Conservation (phyloP, 2,113 vertebrate genomes). For the Carettochelys insculpta region DNA sequence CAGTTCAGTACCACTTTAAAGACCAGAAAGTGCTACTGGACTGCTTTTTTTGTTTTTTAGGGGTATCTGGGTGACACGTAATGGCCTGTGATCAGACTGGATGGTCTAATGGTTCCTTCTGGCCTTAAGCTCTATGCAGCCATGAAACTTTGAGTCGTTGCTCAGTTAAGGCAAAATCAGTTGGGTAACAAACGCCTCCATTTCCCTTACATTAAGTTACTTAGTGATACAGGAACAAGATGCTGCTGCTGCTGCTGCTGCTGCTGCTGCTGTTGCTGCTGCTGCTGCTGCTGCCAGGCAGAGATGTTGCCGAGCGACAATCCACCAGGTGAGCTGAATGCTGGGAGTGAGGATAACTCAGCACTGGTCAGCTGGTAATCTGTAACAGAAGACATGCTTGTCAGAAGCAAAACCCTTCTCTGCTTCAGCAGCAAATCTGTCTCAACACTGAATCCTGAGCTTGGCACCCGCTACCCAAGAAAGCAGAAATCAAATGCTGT, state of each 20-base stretch:
- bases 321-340: conserved; percentile 89
- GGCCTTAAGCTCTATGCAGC: neutral
- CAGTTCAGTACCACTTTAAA: too few species aligned
- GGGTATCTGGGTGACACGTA: neutral
- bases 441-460: accelerated
- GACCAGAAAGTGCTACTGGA: too few species aligned
- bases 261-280: conserved; percentile 59
- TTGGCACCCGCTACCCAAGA: accelerated
- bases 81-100: neutral
- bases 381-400: conserved; percentile 63
- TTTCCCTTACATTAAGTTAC: conserved; percentile 90
- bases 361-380: conserved; percentile 96
- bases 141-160: neutral
- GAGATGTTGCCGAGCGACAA: conserved; percentile 91
- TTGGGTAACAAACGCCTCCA: accelerated
- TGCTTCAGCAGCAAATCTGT: neutral
- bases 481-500: neutral
- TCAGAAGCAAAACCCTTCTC: neutral
- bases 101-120: neutral
- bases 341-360: conserved; percentile 90
- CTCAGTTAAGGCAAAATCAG: neutral
- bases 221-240: conserved; percentile 89
- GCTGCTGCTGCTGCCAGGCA: conserved; percentile 92
- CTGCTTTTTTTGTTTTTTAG: too few species aligned
- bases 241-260: conserved; percentile 77